Conservation (phyloP, 2,888 invertebrate species). For the Allolobophora icterica region DNA sequence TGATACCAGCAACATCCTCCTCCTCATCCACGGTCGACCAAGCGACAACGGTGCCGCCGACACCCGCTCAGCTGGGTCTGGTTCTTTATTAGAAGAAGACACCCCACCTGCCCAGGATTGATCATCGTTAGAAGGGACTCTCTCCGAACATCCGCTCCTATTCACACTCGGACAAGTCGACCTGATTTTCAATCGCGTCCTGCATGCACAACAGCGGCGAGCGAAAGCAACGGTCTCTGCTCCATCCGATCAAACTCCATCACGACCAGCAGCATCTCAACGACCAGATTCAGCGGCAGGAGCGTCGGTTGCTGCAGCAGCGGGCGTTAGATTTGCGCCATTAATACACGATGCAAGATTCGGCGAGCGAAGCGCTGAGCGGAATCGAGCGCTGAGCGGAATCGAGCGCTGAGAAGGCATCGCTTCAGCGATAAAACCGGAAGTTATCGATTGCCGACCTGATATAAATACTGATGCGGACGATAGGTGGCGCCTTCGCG, state of each 20-base stretch:
- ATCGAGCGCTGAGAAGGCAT: neutral
- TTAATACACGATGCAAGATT: neutral
- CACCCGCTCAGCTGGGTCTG: no score
- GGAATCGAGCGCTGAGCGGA: conserved; percentile 17
- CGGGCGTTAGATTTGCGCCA: neutral
- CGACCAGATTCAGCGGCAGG: no score
- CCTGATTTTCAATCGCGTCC: neutral
- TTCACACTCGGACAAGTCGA: neutral
- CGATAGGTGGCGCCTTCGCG: neutral
- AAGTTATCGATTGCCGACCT: conserved; percentile 11
- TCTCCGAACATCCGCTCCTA: neutral
- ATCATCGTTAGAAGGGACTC: neutral
- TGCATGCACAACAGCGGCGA: neutral
- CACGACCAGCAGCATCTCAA: neutral
- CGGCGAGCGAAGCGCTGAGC: neutral
- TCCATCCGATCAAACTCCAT: neutral
- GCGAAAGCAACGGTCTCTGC: neutral
- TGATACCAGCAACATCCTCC: neutral
- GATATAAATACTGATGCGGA: conserved; percentile 5
- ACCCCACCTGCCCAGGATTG: neutral
- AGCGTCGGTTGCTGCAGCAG: neutral
- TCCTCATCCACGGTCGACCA: neutral
- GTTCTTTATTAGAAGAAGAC: neutral
- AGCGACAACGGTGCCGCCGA: no score
- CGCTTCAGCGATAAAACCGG: neutral